A percentile compares a stretch with the other conserved stretches of the same genome.
Evolutionary conservation across 2,888 invertebrate species (phyloP).

Genomic region (Sacculina carcini): DNA sequence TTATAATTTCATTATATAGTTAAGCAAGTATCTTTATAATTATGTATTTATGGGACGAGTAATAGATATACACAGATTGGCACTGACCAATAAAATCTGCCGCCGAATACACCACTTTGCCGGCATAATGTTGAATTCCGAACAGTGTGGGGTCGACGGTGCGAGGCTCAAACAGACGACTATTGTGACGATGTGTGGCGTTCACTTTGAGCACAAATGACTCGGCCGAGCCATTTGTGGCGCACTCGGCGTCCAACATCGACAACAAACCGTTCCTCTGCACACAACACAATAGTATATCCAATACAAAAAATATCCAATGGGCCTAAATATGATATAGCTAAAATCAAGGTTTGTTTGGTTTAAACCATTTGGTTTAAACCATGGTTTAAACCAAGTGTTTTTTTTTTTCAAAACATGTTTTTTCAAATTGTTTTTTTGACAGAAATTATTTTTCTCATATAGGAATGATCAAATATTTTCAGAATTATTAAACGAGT

Average conservation of each 20-base stretch:
- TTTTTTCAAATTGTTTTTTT: no score
- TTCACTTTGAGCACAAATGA: constrained; percentile 53
- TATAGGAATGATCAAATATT: no score
- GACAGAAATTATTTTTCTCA: no score
- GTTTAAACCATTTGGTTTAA: no score
- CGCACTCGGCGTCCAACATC: constrained; percentile 74
- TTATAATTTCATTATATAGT: background rate
- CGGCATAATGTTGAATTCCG: constrained; percentile 71
- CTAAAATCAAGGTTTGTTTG: no score
- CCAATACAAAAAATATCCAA: no score
- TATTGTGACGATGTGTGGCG: constrained; percentile 53
- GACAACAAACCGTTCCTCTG: constrained; percentile 64
- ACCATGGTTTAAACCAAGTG: no score
- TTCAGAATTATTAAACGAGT: no score
- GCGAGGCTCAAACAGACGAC: constrained; percentile 17
- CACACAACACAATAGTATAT: no score
- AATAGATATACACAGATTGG: background rate
- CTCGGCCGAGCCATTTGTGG: constrained; percentile 50
- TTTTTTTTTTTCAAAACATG: background rate
- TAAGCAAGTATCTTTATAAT: background rate
- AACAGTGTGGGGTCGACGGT: constrained; percentile 31
- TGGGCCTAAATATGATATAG: background rate
- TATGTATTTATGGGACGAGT: background rate
- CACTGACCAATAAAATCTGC: constrained; percentile 42
- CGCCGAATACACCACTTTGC: constrained; percentile 62